Evolutionary conservation across 2,113 vertebrate species (phyloP), one percentile per base, ranked within the genome.

Genomic region (Apeltes quadracus): DNA sequence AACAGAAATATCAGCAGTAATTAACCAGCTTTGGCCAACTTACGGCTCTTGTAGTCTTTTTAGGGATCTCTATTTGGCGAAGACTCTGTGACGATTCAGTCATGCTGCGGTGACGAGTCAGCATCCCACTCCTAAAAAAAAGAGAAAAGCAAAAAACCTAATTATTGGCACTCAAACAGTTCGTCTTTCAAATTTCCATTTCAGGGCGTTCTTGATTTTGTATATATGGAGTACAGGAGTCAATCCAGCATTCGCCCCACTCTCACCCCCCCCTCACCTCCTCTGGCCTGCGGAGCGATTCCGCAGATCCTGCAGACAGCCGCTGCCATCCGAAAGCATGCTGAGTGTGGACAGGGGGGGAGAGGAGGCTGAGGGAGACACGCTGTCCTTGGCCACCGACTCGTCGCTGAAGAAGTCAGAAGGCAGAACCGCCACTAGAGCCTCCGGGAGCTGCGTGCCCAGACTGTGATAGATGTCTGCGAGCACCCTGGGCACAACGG

Each of bases 351-450:
- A 94, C 18, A 93, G 84, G 1, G 77, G 32, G 1, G 79, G 70
- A 0, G 69, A 79, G 15, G 93, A 92, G 61, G 79, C 69, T 1
- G 89, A 83, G 1, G 96, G 92, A 34, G 95, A 96, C 63, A 90
- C 84, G 54, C 93, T 95, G 66, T 96, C 95, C 75, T 94, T 93
- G 27, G 91, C 82, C 61, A 96, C 3, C 0, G 96, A 98, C 32
- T 98, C 96, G 54, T 99, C 98, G 18, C 96, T 97, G 86, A 98
- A 96, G 90, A 98, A 96, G 73, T 97, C 96, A 22, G 93, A 61
- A 23, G 98, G 98, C 70, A 99, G 94, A 66, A 94, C 90, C 3
- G 91, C 90, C n/a, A 93, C 83, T 76, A 99, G 89, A 29, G 91
- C 95, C 0, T 92, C 91, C 1, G 98, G 98, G 68, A 98, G 92